Base-by-base conservation (phyloP, 2,113 vertebrate species). In the Eurypyga helias region DNA sequence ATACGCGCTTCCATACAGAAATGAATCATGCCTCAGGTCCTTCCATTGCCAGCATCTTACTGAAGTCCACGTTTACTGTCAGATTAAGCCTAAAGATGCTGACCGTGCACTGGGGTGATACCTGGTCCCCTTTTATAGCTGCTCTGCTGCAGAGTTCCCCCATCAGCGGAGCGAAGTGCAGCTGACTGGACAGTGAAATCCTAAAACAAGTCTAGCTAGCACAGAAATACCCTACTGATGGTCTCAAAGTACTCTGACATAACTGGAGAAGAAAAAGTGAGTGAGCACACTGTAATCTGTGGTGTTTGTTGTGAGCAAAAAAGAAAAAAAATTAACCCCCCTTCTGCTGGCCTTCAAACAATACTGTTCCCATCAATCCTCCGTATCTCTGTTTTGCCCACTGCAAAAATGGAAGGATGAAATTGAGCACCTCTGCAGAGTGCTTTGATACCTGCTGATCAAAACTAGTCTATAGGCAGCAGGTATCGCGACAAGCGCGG, bases 321-420 rank as follows among this genome's bases (percentile, higher is more conserved):
- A 60, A 34, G 24, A 46, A 76, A 52, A 45, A 72, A 43, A 57
- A 21, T 11, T 20, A 65, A 25, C 13, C 29, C 20, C 49, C 43
- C n/a, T 81, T 75, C 60, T 62, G 11, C 46, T 87, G 69, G 17
- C 17, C n/a, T 38, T 67, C 43, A 62, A 17, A 38, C 10, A 33
- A 13, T 33, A 6, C 36, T 41, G 10, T 70, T 84, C 33, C 69
- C 65, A 76, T 90, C 13, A 7, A 8, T 64, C 45, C 16, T 45
- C n/a, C 6, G 0, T 43, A 14, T 41, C 45, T 60, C 11, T 25
- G 2, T 75, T 81, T 67, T 13, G 11, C 18, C 33, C 4, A 0
- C 36, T 60, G 33, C 52, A 64, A 61, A 90, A 76, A 62, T 3
- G 18, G 55, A 33, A 64, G 46, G 38, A 51, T 66, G 36, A 71